Base-by-base conservation (phyloP, 1,140 invertebrate genomes). In the Pogonognathellus flavescens region DNA sequence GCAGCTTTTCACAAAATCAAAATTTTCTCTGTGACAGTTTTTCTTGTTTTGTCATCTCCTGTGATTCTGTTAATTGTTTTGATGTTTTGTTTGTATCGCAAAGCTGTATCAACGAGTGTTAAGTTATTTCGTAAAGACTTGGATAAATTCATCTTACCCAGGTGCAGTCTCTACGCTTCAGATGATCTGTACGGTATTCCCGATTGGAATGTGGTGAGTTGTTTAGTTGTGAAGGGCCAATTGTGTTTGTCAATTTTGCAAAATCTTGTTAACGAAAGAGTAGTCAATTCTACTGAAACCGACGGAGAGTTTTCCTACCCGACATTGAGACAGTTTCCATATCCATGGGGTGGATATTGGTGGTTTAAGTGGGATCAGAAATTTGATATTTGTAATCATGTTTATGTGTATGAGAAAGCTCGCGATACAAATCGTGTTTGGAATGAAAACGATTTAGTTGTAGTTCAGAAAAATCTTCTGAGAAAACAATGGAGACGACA, bases 181-280 rank as follows among this genome's bases (percentile, higher is more conserved):
- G 85, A 86, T 53, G 85, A 86, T 31, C 20, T 83, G 8, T 84
- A 86, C 60, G 85, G 85, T 13, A 86, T 86, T 16, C 85, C 85
- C 1, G 70, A 85, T 53, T 82, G 85, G 31, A 86, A 86, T 70
- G 31, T 70, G 0, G 85, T 86, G 16, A 57, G 55, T n/a, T 83
- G 52, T 16, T 59, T 83, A 13, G 55, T 86, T 11, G 50, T 86
- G 4, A 83, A 84, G 25, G 85, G 85, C n/a, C 60, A 82, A 60
- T 31, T 86, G 41, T 80, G 80, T 22, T 80, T 86, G n/a, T 80
- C 70, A 22, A 57, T 72, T 41, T 18, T 86, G 0, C 85, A 84
- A 50, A 76, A 66, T 53, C 10, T 80, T 10, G 55, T 86, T 6
- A 49, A 86, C 18, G 82, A 83, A 20, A 60, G 66, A 49, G 50